Evolutionary conservation across 2,888 invertebrate genomes (phyloP).

Genomic region (Tanytarsus gracilentus): DNA sequence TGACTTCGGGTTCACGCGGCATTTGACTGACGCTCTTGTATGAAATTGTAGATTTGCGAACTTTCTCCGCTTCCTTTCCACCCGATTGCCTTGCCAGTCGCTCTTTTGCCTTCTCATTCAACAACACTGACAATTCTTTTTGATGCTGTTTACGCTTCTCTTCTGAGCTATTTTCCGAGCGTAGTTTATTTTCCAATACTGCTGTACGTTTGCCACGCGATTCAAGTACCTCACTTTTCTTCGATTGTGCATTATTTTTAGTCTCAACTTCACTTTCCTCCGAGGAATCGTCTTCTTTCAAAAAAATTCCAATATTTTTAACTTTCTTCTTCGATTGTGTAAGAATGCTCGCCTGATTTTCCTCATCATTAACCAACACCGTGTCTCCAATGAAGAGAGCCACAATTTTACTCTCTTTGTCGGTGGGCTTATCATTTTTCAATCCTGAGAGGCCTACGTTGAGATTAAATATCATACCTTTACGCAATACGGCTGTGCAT

Average conservation of each 20-base stretch:
- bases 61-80: constrained; percentile 77
- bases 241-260: constrained; percentile 52
- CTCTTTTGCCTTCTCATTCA: constrained; percentile 90
- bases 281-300: constrained; percentile 82
- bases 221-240: constrained; percentile 38
- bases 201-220: constrained; percentile 75
- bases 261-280: constrained; percentile 72
- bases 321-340: constrained; percentile 91
- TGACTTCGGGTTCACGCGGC: constrained; percentile 88
- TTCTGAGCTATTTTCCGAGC: constrained; percentile 91
- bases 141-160: constrained; percentile 97
- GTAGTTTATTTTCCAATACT: constrained; percentile 83
- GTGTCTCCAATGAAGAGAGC: constrained; percentile 96
- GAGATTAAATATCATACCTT: constrained; percentile 95
- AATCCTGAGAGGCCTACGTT: constrained; percentile 86
- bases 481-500: constrained; percentile 65
- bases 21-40: constrained; percentile 88
- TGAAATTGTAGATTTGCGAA: constrained; percentile 88
- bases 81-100: constrained; percentile 80
- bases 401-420: constrained; percentile 80
- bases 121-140: constrained; percentile 77
- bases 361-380: constrained; percentile 88
- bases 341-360: constrained; percentile 72
- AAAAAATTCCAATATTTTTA: constrained; percentile 90
- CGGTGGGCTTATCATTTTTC: constrained; percentile 68